phyloP scores from a whole-genome alignment of 2,113 vertebrate species.

The Lycaon pictus region DNA sequence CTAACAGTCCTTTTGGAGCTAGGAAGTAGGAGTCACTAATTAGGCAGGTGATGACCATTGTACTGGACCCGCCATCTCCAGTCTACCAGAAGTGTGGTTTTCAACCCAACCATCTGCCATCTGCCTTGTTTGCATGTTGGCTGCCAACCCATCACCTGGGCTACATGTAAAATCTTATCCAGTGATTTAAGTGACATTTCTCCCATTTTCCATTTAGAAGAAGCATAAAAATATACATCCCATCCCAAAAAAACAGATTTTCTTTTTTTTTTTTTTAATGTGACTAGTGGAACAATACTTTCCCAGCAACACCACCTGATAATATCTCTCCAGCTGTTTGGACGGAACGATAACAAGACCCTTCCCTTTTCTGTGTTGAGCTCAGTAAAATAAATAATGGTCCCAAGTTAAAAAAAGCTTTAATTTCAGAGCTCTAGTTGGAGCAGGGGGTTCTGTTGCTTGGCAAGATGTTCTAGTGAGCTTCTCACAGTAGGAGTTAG shows the following conservation, averaged over 20 bases:
- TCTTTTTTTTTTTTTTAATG: not conserved
- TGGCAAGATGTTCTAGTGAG: slow-evolving; percentile 50
- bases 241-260: slow-evolving; percentile 27
- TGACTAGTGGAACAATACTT: not conserved
- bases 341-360: not conserved
- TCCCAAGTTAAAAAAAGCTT: not conserved
- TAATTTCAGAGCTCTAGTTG: slow-evolving; percentile 6
- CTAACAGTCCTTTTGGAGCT: not conserved
- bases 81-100: not conserved
- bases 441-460: not conserved
- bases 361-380: not conserved
- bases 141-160: not conserved
- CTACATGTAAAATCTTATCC: slow-evolving; percentile 28
- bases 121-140: slow-evolving; percentile 5
- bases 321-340: not conserved
- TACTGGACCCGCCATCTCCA: not conserved
- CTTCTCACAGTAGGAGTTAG: slow-evolving; percentile 31
- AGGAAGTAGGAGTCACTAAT: not conserved
- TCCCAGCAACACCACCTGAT: not conserved
- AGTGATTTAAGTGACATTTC: slow-evolving; percentile 8
- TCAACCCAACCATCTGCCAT: not conserved
- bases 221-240: not conserved
- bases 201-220: slow-evolving; percentile 21
- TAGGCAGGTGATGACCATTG: not conserved
- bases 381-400: slow-evolving; percentile 29